A percentile compares a stretch with the other conserved stretches of the same genome.
Conservation (phyloP, 2,797 vertebrate species). For the Aplochiton taeniatus region DNA sequence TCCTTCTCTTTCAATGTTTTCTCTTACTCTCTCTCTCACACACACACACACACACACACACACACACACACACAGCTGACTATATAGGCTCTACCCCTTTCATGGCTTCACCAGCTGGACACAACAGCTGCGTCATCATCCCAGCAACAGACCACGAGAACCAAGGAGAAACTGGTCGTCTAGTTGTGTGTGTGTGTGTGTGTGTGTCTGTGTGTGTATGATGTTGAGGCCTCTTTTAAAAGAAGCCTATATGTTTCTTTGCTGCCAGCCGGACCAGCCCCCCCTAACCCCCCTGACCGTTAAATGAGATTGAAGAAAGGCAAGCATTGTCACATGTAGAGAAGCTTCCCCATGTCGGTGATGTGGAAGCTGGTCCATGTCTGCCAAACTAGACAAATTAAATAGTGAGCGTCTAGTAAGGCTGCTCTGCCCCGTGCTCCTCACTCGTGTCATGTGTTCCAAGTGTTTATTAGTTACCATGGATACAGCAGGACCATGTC, state of each 20-base stretch:
- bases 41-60: constrained; percentile 2
- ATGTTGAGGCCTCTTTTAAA: no score
- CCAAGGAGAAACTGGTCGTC: background rate
- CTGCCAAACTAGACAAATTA: no score
- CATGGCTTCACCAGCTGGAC: constrained; percentile 31
- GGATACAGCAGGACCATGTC: constrained; percentile 54
- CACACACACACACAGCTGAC: background rate
- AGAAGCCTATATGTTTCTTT: no score
- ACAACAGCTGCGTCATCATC: constrained; percentile 34
- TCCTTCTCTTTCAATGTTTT: background rate
- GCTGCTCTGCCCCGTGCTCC: no score
- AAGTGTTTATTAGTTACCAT: constrained; percentile 71
- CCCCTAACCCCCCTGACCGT: no score
- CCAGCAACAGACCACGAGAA: constrained; percentile 12
- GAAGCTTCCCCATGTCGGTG: no score
- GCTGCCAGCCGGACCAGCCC: no score
- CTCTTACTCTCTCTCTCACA: background rate
- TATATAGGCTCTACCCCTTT: background rate
- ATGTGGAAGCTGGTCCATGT: no score
- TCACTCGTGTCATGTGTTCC: constrained; percentile 59
- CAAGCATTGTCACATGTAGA: no score
- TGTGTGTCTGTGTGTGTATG: background rate
- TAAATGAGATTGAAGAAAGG: no score
- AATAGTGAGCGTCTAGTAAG: background rate
- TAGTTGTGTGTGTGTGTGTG: background rate